Percentiles rank a stretch among this genome's conserved stretches.
Conservation (phyloP, 2,888 invertebrate genomes). For the Watsonalla cultraria region DNA sequence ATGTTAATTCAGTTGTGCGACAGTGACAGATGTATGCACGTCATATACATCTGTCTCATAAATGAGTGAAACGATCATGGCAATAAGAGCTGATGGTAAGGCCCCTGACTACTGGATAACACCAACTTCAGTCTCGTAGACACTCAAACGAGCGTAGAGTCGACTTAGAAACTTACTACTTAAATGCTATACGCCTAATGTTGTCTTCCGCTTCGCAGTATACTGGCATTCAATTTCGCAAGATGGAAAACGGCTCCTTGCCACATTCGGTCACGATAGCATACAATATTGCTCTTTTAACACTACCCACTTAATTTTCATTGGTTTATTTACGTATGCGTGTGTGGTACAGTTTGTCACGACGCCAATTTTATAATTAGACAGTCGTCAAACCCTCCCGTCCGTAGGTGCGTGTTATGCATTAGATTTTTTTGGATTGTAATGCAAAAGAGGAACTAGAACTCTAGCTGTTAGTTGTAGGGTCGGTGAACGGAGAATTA, state of each 20-base stretch:
- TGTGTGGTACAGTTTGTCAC: slow-evolving; percentile 51
- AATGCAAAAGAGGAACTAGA: slow-evolving; percentile 10
- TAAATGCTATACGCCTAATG: no score
- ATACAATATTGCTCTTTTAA: slow-evolving; percentile 26
- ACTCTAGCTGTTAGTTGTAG: background rate
- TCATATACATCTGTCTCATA: no score
- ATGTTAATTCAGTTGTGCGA: no score
- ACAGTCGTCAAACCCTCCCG: slow-evolving; percentile 54
- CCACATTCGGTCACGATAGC: background rate
- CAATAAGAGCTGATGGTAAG: no score
- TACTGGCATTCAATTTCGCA: background rate
- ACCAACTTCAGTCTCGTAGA: no score
- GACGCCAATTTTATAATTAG: slow-evolving; percentile 64
- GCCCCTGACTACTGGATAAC: background rate
- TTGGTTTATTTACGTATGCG: slow-evolving; percentile 44
- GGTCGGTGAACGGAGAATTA: no score
- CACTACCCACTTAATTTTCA: slow-evolving; percentile 41
- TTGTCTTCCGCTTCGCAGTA: no score
- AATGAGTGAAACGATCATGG: no score
- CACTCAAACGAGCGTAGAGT: no score
- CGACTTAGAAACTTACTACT: no score
- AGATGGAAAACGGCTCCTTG: background rate
- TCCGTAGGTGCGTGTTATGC: slow-evolving; percentile 31
- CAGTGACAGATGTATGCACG: no score
- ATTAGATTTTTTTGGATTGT: slow-evolving; percentile 24